Conservation (phyloP, 2,797 vertebrate genomes). For the Melanotaenia pygmaea region DNA sequence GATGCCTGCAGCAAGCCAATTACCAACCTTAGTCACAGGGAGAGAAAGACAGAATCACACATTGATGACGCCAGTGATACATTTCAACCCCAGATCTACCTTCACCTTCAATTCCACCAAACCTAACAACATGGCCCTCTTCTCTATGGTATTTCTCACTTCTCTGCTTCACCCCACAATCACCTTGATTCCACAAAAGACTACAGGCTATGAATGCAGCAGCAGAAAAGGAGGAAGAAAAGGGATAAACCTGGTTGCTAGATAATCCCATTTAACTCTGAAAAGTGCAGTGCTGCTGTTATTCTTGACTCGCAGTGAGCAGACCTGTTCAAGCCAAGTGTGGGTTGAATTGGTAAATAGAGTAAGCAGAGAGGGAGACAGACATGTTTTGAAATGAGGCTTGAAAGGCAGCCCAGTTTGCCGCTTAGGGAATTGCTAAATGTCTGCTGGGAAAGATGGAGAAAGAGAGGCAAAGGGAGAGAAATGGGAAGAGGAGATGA, state of each 20-base stretch:
- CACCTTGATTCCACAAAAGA: constrained; percentile 67
- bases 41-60: constrained; percentile 62
- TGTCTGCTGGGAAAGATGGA: constrained; percentile 67
- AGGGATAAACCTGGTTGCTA: constrained; percentile 63
- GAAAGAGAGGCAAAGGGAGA: constrained; percentile 13
- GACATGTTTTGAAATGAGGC: constrained; percentile 74
- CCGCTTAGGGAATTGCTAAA: constrained; percentile 72
- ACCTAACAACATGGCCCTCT: constrained; percentile 49
- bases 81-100: constrained; percentile 41
- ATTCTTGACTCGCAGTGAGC: constrained; percentile 67
- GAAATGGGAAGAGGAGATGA: constrained; percentile 53
- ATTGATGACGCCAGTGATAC: constrained; percentile 67
- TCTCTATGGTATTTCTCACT: constrained; percentile 55
- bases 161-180: constrained; percentile 24
- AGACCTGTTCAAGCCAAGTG: constrained; percentile 63
- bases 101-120: constrained; percentile 52
- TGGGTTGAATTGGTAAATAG: constrained; percentile 71
- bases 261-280: constrained; percentile 79
- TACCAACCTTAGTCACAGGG: constrained; percentile 67
- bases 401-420: constrained; percentile 72
- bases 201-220: constrained; percentile 56
- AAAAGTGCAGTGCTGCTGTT: constrained; percentile 74
- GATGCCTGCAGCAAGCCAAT: constrained; percentile 78
- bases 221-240: constrained; percentile 54
- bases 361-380: constrained; percentile 62